Conservation (phyloP, 2,113 vertebrate species). For the Gallinago undulata region DNA sequence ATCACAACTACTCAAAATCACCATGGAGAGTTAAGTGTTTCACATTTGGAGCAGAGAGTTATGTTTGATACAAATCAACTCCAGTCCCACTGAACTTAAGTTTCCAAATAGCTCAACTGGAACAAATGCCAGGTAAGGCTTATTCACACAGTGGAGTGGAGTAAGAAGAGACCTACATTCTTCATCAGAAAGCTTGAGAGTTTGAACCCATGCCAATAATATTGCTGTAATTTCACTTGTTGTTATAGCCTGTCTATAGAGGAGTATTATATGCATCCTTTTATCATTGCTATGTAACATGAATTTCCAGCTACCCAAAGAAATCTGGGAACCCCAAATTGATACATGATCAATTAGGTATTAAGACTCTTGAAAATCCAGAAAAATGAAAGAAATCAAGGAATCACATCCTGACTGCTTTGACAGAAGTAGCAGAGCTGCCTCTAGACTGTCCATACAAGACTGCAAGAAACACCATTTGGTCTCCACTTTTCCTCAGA, state of each 20-base stretch:
- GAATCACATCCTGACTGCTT: background rate
- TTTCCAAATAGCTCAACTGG: background rate
- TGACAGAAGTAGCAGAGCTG: background rate
- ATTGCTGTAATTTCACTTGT: background rate
- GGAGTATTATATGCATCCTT: background rate
- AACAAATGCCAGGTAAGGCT: background rate
- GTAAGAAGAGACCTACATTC: background rate
- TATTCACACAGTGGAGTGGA: background rate
- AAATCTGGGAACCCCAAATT: background rate
- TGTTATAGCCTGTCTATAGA: background rate
- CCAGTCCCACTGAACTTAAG: background rate
- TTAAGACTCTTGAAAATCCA: background rate
- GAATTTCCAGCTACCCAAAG: background rate
- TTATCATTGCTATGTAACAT: background rate
- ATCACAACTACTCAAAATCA: background rate
- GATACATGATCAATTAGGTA: background rate
- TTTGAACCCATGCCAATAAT: background rate
- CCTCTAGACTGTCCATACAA: rapidly evolving
- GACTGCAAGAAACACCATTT: background rate
- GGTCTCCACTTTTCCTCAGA: background rate
- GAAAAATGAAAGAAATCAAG: background rate
- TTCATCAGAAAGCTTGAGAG: background rate
- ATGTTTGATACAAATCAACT: background rate
- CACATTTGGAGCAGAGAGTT: background rate
- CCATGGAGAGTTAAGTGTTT: background rate